Conservation (phyloP, 1,140 invertebrate species). For the Lordiphosa collinella region DNA sequence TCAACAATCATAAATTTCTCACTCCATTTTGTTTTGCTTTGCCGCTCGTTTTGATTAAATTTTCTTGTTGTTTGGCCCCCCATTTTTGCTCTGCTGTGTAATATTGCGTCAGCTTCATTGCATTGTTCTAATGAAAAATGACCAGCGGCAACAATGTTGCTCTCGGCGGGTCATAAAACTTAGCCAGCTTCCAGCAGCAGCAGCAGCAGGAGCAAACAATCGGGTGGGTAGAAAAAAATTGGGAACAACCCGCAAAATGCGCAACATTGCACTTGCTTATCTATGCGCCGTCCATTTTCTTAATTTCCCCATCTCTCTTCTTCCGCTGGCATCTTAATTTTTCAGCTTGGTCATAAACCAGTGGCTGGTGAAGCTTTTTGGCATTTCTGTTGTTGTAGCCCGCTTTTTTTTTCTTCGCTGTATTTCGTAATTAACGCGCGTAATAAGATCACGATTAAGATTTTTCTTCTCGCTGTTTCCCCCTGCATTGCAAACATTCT, state of each 20-base stretch:
- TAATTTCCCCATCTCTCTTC: slow-evolving; percentile 45
- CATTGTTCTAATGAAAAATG: slow-evolving; percentile 69
- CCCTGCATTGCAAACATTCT: slow-evolving; percentile 10
- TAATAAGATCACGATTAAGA: slow-evolving; percentile 76
- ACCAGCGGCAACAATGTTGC: slow-evolving; percentile 61
- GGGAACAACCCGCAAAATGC: slow-evolving; percentile 47
- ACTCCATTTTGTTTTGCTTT: no score
- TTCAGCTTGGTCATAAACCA: slow-evolving; percentile 42
- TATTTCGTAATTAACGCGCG: slow-evolving; percentile 68
- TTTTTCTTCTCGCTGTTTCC: slow-evolving; percentile 27
- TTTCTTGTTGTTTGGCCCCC: neutral
- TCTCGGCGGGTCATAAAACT: slow-evolving; percentile 64
- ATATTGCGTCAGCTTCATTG: slow-evolving; percentile 34
- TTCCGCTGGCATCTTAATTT: slow-evolving; percentile 53
- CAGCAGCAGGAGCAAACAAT: slow-evolving; percentile 30
- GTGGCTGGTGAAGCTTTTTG: slow-evolving; percentile 14
- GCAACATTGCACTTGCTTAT: slow-evolving; percentile 65
- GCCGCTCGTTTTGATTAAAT: no score
- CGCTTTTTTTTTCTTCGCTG: slow-evolving; percentile 24
- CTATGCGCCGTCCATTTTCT: slow-evolving; percentile 66
- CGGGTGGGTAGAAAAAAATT: slow-evolving; percentile 1
- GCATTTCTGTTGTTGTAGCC: neutral
- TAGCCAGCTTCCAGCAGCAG: slow-evolving; percentile 28
- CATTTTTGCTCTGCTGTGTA: slow-evolving; percentile 24
- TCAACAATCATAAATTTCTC: no score